phyloP scores from a whole-genome alignment of 2,888 invertebrate species.

The Zhuqinia jingwanae region DNA sequence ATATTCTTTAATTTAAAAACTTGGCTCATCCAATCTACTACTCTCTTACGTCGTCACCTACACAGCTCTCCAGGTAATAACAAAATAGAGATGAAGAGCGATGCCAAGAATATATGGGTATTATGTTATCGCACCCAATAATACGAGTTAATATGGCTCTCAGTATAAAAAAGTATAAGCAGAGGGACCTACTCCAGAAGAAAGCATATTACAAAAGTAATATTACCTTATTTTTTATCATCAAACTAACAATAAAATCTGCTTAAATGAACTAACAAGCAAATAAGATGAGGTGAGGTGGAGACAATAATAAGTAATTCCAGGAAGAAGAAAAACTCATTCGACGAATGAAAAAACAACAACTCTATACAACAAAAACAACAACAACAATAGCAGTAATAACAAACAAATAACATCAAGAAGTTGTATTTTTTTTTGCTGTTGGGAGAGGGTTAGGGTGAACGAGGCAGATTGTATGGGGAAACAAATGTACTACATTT shows the following conservation, averaged over 20 bases:
- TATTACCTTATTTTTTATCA: conserved; percentile 67
- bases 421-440: background rate
- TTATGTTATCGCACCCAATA: conserved; percentile 57
- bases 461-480: background rate
- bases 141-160: background rate
- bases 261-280: conserved; percentile 60
- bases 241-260: conserved; percentile 65
- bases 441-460: conserved; percentile 5
- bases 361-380: conserved; percentile 11
- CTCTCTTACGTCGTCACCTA: conserved; percentile 28
- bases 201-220: conserved; percentile 47
- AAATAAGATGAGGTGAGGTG: conserved; percentile 63
- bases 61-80: conserved; percentile 17
- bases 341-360: conserved; percentile 11
- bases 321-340: conserved; percentile 49
- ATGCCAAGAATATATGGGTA: conserved; percentile 18
- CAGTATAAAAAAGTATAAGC: conserved; percentile 27
- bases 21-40: conserved; percentile 65
- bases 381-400: conserved; percentile 23
- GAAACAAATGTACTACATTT: conserved; percentile 10
- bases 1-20: conserved; percentile 67
- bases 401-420: conserved; percentile 34
- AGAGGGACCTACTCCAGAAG: conserved; percentile 19
- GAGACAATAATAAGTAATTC: conserved; percentile 57
- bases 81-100: background rate